A percentile compares a stretch with the other conserved stretches of the same genome.
Evolutionary conservation across 2,888 invertebrate genomes (phyloP).

Genomic region (Lordiphosa andalusiaca): DNA sequence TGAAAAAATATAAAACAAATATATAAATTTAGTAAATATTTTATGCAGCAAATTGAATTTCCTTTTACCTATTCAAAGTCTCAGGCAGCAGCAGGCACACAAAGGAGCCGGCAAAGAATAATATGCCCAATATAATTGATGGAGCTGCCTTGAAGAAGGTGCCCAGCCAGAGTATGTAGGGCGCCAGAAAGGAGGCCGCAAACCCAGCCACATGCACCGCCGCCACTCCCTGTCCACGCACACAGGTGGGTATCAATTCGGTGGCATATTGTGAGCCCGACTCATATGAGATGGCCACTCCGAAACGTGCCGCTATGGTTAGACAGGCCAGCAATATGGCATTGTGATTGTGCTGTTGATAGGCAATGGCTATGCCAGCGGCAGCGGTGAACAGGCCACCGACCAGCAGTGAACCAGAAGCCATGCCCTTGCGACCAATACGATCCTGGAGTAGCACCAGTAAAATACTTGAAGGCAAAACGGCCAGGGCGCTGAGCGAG

Average conservation of each 20-base stretch:
- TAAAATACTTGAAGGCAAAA: constrained; percentile 81
- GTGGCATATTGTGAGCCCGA: constrained; percentile 85
- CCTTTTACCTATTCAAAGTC: constrained; percentile 81
- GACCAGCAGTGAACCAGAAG: constrained; percentile 82
- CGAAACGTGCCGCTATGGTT: constrained; percentile 82
- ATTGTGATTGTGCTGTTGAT: constrained; percentile 79
- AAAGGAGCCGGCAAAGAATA: constrained; percentile 82
- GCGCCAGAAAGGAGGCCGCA: constrained; percentile 83
- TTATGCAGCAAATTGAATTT: not conserved
- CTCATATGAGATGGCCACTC: constrained; percentile 84
- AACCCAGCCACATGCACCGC: constrained; percentile 84
- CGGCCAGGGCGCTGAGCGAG: constrained; percentile 82
- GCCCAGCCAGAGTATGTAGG: constrained; percentile 82
- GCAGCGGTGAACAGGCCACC: constrained; percentile 82
- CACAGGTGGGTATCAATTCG: constrained; percentile 84
- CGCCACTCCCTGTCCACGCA: constrained; percentile 84
- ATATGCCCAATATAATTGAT: constrained; percentile 82
- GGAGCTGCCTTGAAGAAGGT: constrained; percentile 81
- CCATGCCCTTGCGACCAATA: constrained; percentile 82
- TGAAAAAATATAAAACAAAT: constrained; percentile 19
- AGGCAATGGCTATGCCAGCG: constrained; percentile 81
- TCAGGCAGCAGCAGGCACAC: constrained; percentile 84
- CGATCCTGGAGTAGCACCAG: constrained; percentile 78
- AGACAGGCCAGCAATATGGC: constrained; percentile 80
- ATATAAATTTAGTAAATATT: not conserved